Base-by-base conservation (phyloP, 2,888 invertebrate species). In the Hermaeophaga mercurialis region DNA sequence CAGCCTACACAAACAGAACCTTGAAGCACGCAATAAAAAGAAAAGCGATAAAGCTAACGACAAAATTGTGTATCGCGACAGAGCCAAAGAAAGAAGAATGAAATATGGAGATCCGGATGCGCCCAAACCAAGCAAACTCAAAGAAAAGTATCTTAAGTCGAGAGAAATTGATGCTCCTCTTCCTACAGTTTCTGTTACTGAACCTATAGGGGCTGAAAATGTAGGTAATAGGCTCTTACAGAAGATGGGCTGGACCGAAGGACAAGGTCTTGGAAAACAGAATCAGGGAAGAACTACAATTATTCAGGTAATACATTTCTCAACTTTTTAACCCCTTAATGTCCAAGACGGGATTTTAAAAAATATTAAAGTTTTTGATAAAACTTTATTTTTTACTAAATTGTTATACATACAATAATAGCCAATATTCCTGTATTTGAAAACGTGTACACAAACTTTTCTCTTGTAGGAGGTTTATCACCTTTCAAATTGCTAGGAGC, bases 241-340 rank as follows among this genome's bases (percentile, higher is more conserved):
- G 78, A 96, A 95, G 79, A 99, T 99, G 99, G 99, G 99, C 3
- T 99, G 99, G 99, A 90, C 90, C 4, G 95, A 95, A 74, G 99
- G 99, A 0, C 89, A 93, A 80, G 99, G 99, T 0, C 80, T 99
- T 15, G 98, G 99, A 0, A 92, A 91, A 75, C 84, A 86, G 49
- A 94, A 94, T 73, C 97, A 98, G 78, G 97, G 95, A 9, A 82
- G 94, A 68, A 92, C 94, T 17, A 91, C 91, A 49, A 96, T 96
- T 43, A 93, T 97, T 62, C 92, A 95, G 82, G 92, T 91, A 58
- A 6, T 28, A 11, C n/a, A n/a, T n/a, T n/a, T n/a, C n/a, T n/a
- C n/a, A n/a, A n/a, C n/a, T n/a, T n/a, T n/a, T n/a, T n/a, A n/a
- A n/a, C n/a, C n/a, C n/a, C n/a, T n/a, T n/a, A n/a, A n/a, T n/a